phyloP scores from a whole-genome alignment of 2,888 invertebrate species.

The Dichetophora obliterata region DNA sequence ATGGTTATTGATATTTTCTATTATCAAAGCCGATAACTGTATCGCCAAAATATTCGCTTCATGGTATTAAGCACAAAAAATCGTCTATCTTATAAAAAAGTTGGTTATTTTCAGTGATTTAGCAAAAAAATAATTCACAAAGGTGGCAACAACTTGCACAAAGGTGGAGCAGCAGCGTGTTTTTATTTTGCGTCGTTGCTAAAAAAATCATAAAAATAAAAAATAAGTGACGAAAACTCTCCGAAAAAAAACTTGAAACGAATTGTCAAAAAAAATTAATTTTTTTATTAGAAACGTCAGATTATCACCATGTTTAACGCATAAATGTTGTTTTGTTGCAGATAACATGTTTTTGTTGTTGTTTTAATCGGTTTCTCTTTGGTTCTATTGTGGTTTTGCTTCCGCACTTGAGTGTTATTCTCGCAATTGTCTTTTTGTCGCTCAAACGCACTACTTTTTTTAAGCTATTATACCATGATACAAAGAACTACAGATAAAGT shows the following conservation, averaged over 20 bases:
- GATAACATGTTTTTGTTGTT: background rate
- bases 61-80: too few species aligned
- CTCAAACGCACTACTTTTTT: background rate
- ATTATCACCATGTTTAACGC: background rate
- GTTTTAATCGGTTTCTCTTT: background rate
- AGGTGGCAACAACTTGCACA: background rate
- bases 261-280: background rate
- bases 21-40: too few species aligned
- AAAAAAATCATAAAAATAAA: background rate
- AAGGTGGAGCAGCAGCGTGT: background rate
- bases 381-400: slow-evolving; percentile 9
- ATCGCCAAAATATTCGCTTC: too few species aligned
- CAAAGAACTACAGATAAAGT: too few species aligned
- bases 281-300: slow-evolving; percentile 7
- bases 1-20: too few species aligned
- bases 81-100: background rate
- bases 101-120: background rate
- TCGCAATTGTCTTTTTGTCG: slow-evolving; percentile 8
- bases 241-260: too few species aligned
- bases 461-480: too few species aligned
- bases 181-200: background rate
- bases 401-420: slow-evolving; percentile 19
- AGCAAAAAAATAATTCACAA: background rate
- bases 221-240: too few species aligned
- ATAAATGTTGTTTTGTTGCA: too few species aligned